Evolutionary conservation across 2,888 invertebrate species (phyloP), one percentile per base, ranked within the genome.

Genomic region (Allophyes oxyacanthae): DNA sequence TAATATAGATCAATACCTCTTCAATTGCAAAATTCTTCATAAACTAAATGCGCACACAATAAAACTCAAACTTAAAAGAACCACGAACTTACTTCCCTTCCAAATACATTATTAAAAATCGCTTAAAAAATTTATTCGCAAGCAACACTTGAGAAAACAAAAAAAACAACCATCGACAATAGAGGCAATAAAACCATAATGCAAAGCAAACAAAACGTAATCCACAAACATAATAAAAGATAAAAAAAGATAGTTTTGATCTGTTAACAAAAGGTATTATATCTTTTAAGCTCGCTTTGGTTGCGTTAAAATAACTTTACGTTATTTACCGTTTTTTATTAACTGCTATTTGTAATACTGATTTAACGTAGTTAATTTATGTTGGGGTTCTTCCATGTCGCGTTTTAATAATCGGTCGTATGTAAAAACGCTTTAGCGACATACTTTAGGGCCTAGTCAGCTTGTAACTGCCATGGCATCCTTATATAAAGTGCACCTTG

Each of bases 201-300:
- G 74, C 68, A 72, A 74, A 51, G 64, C 75, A 61, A 69, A 69
- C 63, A 73, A 32, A 52, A 15, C 49, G 4, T 69, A 81, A 79
- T 76, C 79, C 79, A 49, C 37, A 68, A 75, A 75, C 69, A 79
- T 66, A 76, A 80, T 69, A 80, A 51, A 64, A 25, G 32, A 55
- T 52, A 42, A 64, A 59, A 67, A 79, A 74, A 59, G 78, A 73
- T 77, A 79, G 79, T 81, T 79, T 77, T 77, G 71, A 79, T 79
- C 79, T 64, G 53, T 3, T 48, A 36, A 67, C 78, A 81, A 79
- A 55, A 34, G 54, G 60, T 56, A 66, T 60, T 60, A 55, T 54
- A 62, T 64, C 61, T 62, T 70, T 58, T 64, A 70, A 63, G 45
- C 50, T 8, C 42, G 40, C 26, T 72, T 72, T 64, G 36, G 60